Evolutionary conservation across 2,113 vertebrate genomes (phyloP).

Genomic region (Cebus imitator): DNA sequence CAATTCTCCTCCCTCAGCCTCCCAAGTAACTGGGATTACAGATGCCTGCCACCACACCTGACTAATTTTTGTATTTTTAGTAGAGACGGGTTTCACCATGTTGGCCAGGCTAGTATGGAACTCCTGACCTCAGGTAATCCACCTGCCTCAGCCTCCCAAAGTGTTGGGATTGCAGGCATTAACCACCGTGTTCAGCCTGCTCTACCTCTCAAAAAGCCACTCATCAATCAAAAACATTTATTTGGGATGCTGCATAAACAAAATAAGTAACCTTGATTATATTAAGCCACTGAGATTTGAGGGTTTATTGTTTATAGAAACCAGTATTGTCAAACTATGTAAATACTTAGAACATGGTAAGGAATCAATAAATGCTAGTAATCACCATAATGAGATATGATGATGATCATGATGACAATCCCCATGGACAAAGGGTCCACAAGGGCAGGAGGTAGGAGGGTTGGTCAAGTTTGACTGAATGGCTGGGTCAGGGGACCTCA

Average conservation of each 20-base stretch:
- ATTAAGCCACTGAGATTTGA: background rate
- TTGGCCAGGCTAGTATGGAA: too few relatives aligned
- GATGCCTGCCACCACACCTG: too few relatives aligned
- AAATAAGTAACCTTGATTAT: background rate
- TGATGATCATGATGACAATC: background rate
- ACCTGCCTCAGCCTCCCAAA: too few relatives aligned
- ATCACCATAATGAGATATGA: background rate
- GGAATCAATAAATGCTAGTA: background rate
- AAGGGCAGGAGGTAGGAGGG: background rate
- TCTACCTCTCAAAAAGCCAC: background rate
- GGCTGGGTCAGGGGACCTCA: slow-evolving; percentile 77
- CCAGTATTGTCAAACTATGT: background rate
- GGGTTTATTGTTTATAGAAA: background rate
- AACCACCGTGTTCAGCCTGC: background rate
- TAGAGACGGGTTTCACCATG: too few relatives aligned
- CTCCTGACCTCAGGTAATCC: too few relatives aligned
- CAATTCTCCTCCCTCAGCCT: too few relatives aligned
- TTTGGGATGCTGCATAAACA: background rate
- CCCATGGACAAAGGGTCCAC: background rate
- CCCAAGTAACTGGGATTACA: too few relatives aligned
- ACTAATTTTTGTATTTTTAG: too few relatives aligned
- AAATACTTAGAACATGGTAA: background rate
- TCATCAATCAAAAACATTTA: background rate
- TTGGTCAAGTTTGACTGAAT: accelerated
- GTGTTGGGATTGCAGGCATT: too few relatives aligned